phyloP scores from a whole-genome alignment of 2,113 vertebrate species.

The Heteronetta atricapilla region DNA sequence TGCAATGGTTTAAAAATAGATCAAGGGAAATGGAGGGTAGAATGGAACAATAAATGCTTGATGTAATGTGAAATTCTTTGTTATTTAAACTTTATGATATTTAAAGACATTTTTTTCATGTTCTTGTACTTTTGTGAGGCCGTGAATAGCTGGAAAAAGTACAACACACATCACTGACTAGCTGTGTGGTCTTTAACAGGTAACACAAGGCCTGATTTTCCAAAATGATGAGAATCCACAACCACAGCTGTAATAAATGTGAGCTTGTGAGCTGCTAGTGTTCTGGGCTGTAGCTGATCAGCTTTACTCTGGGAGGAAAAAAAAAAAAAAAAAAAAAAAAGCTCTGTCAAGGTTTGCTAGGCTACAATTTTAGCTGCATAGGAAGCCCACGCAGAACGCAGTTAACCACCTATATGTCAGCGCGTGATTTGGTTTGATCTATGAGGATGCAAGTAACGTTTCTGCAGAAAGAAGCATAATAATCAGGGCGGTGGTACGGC shows the following conservation, averaged over 20 bases:
- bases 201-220: not conserved
- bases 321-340: not conserved
- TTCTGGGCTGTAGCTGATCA: not conserved
- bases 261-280: not conserved
- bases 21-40: not conserved
- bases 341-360: not conserved
- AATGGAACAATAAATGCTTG: conserved; percentile 1
- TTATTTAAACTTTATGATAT: conserved; percentile 25
- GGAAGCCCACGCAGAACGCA: not conserved
- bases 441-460: not conserved
- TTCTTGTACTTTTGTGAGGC: not conserved
- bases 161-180: not conserved
- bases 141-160: not conserved
- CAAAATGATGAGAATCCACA: not conserved
- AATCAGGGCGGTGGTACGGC: not conserved
- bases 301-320: not conserved
- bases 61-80: not conserved
- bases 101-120: conserved; percentile 13
- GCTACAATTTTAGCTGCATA: not conserved
- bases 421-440: not conserved
- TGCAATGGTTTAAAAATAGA: conserved; percentile 33
- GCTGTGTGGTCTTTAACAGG: conserved; percentile 15
- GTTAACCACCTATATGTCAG: not conserved
- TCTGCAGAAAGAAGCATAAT: not conserved
- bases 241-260: not conserved